Percentiles rank a stretch among this genome's conserved stretches.
phyloP scores from a whole-genome alignment of 2,113 vertebrate species.

The Anoura caudifer region DNA sequence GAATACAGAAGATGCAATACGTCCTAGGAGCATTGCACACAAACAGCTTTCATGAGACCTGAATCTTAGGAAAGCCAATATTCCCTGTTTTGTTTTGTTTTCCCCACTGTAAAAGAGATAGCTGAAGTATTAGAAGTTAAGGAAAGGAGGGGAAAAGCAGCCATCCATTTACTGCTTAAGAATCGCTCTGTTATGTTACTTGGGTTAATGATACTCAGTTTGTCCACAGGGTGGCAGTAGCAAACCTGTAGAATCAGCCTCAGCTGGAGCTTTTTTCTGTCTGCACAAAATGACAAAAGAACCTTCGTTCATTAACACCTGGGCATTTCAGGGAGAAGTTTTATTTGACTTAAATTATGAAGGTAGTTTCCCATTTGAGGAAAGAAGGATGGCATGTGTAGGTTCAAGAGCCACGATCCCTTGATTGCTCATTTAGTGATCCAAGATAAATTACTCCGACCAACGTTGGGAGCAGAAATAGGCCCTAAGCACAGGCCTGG shows the following conservation, averaged over 20 bases:
- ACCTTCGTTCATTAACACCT: neutral
- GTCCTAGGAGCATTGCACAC: neutral
- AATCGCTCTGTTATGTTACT: neutral
- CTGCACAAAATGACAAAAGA: neutral
- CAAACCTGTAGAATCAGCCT: neutral
- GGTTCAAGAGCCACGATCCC: neutral
- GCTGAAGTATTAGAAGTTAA: neutral
- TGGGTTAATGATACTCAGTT: neutral
- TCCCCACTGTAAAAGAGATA: neutral
- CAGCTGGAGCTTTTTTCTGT: rapidly evolving
- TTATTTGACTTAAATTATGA: neutral
- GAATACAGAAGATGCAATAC: neutral
- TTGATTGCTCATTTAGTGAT: neutral
- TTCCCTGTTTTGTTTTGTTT: neutral
- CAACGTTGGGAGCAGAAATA: neutral
- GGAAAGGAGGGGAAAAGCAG: rapidly evolving
- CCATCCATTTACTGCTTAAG: neutral
- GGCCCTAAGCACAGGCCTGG: neutral
- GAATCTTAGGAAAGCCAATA: neutral
- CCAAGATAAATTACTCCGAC: neutral
- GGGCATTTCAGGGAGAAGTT: neutral
- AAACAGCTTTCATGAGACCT: neutral
- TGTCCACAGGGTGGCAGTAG: constrained; percentile 59
- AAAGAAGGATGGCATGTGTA: neutral
- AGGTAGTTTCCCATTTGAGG: neutral